phyloP scores from a whole-genome alignment of 2,113 vertebrate species.

The Argyrosomus japonicus region DNA sequence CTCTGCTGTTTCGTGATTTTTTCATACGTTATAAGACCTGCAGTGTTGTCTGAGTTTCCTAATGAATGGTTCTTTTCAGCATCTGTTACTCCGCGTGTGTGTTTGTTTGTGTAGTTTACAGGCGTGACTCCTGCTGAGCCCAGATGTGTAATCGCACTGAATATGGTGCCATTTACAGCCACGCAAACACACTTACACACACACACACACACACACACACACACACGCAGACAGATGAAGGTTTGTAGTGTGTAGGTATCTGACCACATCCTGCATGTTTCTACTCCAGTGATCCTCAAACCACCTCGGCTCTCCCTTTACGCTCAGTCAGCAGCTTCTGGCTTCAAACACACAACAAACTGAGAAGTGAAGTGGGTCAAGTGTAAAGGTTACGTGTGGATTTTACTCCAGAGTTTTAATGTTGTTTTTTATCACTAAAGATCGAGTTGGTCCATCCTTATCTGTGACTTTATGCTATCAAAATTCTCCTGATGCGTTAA shows the following conservation, averaged over 20 bases:
- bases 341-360: constrained; percentile 37
- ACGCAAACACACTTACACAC: constrained; percentile 36
- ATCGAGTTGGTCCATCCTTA: neutral
- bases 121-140: constrained; percentile 65
- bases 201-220: neutral
- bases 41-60: constrained; percentile 35
- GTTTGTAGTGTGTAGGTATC: constrained; percentile 63
- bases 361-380: constrained; percentile 10
- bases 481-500: neutral
- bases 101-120: constrained; percentile 73
- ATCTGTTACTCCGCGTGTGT: constrained; percentile 40
- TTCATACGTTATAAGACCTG: constrained; percentile 16
- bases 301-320: constrained; percentile 53
- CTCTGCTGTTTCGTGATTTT: constrained; percentile 12
- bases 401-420: neutral
- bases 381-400: neutral
- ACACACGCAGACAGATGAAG: constrained; percentile 48
- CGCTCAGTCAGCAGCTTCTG: constrained; percentile 60
- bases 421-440: neutral
- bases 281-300: constrained; percentile 58
- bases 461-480: neutral
- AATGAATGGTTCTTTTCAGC: constrained; percentile 71
- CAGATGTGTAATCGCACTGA: constrained; percentile 70
- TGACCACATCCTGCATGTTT: constrained; percentile 75
- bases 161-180: constrained; percentile 59